Percentiles rank a stretch among this genome's conserved stretches.
These are phyloP conservation scores for Cheilosia vulpina DNA, from an alignment of 2,888 invertebrate species.

Conservation along the genomic window DNA sequence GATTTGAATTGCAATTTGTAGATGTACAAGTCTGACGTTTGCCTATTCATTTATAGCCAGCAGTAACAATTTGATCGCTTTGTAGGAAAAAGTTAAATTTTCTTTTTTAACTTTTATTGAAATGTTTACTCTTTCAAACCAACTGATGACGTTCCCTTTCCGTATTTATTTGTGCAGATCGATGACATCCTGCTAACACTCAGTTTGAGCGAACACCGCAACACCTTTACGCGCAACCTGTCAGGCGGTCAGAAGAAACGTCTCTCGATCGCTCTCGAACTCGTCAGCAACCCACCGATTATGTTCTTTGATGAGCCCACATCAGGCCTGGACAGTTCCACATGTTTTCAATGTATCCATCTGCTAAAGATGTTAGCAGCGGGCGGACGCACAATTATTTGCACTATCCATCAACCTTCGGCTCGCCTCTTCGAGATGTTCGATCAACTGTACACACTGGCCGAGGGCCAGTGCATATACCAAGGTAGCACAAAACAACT, in stretches of 20 bases:
- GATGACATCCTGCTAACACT: slow-evolving; percentile 95
- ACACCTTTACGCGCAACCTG: slow-evolving; percentile 95
- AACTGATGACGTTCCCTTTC: background rate
- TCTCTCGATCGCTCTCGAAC: slow-evolving; percentile 95
- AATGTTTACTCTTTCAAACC: background rate
- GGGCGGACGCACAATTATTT: slow-evolving; percentile 96
- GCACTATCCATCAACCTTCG: slow-evolving; percentile 97
- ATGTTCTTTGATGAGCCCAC: slow-evolving; percentile 99
- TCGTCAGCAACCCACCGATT: slow-evolving; percentile 98
- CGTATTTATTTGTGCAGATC: slow-evolving; percentile 86
- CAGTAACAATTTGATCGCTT: too few species aligned
- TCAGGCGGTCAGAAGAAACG: slow-evolving; percentile 98
- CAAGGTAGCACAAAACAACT: slow-evolving; percentile 94
- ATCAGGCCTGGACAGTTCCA: slow-evolving; percentile 97
- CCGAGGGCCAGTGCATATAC: slow-evolving; percentile 97
- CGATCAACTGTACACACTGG: slow-evolving; percentile 96
- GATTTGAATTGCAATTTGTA: too few species aligned
- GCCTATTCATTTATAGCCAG: too few species aligned
- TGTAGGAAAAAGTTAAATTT: too few species aligned
- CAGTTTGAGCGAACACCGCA: slow-evolving; percentile 92
- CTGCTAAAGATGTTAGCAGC: slow-evolving; percentile 94
- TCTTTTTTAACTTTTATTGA: too few species aligned
- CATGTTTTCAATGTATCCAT: slow-evolving; percentile 96
- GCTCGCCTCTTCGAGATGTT: slow-evolving; percentile 98
- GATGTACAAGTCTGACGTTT: too few species aligned